Conservation (phyloP, 2,797 vertebrate genomes). For the Pelobates cultripes region DNA sequence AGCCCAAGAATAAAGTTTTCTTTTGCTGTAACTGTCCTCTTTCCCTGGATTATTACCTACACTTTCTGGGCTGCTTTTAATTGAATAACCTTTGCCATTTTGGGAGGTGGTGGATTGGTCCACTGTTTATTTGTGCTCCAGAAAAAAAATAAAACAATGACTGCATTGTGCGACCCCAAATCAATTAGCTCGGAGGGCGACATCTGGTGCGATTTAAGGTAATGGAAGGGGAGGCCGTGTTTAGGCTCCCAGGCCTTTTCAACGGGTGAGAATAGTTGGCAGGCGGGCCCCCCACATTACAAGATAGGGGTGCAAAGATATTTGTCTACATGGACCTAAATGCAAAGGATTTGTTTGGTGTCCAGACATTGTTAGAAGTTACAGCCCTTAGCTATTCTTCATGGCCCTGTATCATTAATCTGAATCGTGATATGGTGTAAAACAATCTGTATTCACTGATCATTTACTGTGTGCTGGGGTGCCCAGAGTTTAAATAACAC, state of each 20-base stretch:
- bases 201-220: conserved; percentile 91
- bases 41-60: conserved; percentile 70
- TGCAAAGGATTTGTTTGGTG: background rate
- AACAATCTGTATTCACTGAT: too few species aligned
- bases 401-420: too few species aligned
- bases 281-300: conserved; percentile 72
- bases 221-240: conserved; percentile 70
- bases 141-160: conserved; percentile 74
- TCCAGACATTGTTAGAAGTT: background rate
- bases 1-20: conserved; percentile 63
- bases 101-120: conserved; percentile 55
- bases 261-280: conserved; percentile 83
- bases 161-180: conserved; percentile 80
- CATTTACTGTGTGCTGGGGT: too few species aligned
- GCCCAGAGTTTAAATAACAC: too few species aligned
- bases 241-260: conserved; percentile 74
- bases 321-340: background rate
- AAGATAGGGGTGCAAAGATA: background rate
- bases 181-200: conserved; percentile 85
- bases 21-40: conserved; percentile 62
- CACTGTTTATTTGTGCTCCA: conserved; percentile 73
- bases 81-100: conserved; percentile 74
- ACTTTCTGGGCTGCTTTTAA: conserved; percentile 71
- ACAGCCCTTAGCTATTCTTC: too few species aligned
- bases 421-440: too few species aligned